Percentiles rank a stretch among this genome's conserved stretches.
These are phyloP conservation scores for Emys orbicularis DNA, from an alignment of 2,797 vertebrate genomes.

Conservation along the genomic window DNA sequence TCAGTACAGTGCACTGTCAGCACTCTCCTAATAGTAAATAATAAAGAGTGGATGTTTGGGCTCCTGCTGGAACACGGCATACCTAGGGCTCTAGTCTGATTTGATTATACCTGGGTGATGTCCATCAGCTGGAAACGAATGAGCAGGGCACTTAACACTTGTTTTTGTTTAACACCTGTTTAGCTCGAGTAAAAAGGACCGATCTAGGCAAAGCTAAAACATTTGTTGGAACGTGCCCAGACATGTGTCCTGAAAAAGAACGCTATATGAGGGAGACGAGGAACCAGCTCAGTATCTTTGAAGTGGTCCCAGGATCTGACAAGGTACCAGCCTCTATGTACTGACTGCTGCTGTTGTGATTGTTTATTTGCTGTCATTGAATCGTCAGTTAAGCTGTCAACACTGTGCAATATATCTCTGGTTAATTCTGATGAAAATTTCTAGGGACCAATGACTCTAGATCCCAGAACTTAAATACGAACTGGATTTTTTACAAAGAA, in stretches of 20 bases:
- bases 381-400: background rate
- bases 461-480: background rate
- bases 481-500: background rate
- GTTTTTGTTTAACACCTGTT: background rate
- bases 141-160: accelerated
- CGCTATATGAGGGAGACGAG: slow-evolving; percentile 97
- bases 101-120: background rate
- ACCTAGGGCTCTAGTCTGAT: background rate
- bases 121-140: background rate
- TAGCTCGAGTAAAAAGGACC: slow-evolving; percentile 92
- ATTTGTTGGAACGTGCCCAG: slow-evolving; percentile 95
- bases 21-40: background rate
- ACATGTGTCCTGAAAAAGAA: slow-evolving; percentile 99
- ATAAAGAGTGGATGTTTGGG: background rate
- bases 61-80: background rate
- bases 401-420: background rate
- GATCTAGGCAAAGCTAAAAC: slow-evolving; percentile 93
- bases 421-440: background rate
- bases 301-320: slow-evolving; percentile 90
- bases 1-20: too few relatives aligned
- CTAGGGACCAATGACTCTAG: background rate
- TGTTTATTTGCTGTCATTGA: background rate
- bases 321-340: slow-evolving; percentile 83
- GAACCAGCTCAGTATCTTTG: slow-evolving; percentile 94
- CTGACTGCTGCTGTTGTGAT: background rate